phyloP scores from a whole-genome alignment of 2,797 vertebrate genomes.

The Varecia variegata region DNA sequence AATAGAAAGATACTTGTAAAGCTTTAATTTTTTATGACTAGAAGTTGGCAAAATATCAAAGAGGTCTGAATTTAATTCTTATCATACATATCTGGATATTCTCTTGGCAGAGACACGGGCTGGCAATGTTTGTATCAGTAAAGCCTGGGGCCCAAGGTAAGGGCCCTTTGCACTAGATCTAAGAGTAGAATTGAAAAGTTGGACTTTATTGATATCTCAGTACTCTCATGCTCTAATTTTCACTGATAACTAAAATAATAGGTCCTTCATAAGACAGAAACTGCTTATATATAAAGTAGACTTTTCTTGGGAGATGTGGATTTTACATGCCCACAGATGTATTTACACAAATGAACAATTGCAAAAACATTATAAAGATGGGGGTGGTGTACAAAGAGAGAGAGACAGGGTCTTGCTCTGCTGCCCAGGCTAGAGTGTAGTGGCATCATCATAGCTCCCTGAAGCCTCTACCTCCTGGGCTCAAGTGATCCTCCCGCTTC shows the following conservation, averaged over 20 bases:
- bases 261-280: neutral
- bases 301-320: neutral
- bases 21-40: neutral
- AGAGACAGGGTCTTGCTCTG: neutral
- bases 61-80: neutral
- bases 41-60: conserved; percentile 20
- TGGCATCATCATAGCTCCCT: neutral
- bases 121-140: neutral
- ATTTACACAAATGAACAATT: neutral
- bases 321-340: neutral
- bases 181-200: neutral
- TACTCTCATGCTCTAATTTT: neutral
- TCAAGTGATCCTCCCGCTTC: neutral
- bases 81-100: neutral
- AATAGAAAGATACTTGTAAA: conserved; percentile 24
- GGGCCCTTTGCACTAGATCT: neutral
- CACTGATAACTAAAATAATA: neutral
- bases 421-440: neutral
- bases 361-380: neutral
- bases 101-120: neutral
- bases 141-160: neutral
- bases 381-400: neutral
- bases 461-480: neutral
- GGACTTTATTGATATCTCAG: neutral
- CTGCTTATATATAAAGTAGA: neutral